Conservation (phyloP, 2,797 vertebrate species). For the Phrynocephalus guinanensis region DNA sequence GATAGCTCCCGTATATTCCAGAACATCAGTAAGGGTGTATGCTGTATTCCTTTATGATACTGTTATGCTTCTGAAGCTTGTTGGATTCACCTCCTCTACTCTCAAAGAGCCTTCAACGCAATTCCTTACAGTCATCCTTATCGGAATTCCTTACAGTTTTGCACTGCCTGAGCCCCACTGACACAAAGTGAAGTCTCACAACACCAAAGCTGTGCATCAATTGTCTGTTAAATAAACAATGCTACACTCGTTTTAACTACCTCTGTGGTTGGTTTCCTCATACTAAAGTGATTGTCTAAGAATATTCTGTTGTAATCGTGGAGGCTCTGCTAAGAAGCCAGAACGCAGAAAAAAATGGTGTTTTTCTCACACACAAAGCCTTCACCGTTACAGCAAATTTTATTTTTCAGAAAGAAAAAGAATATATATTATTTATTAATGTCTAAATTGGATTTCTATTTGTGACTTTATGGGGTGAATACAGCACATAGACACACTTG, state of each 20-base stretch:
- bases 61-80: not conserved
- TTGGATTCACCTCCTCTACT: not conserved
- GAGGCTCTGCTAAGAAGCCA: no score
- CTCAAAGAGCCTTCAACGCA: not conserved
- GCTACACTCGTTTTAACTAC: no score
- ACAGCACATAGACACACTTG: slow-evolving; percentile 26
- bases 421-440: no score
- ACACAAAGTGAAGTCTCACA: not conserved
- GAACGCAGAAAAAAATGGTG: no score
- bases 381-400: no score
- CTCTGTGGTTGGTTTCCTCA: no score
- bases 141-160: not conserved
- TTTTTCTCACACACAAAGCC: no score
- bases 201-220: not conserved
- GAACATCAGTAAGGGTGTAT: not conserved
- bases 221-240: not conserved
- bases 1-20: not conserved
- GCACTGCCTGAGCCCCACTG: not conserved
- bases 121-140: not conserved
- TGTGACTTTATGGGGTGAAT: not conserved
- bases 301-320: no score
- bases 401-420: no score
- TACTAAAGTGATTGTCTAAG: no score
- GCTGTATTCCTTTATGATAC: no score
- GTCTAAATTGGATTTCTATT: not conserved